Conservation (phyloP, 1,140 invertebrate genomes). For the Euglossa dilemma region DNA sequence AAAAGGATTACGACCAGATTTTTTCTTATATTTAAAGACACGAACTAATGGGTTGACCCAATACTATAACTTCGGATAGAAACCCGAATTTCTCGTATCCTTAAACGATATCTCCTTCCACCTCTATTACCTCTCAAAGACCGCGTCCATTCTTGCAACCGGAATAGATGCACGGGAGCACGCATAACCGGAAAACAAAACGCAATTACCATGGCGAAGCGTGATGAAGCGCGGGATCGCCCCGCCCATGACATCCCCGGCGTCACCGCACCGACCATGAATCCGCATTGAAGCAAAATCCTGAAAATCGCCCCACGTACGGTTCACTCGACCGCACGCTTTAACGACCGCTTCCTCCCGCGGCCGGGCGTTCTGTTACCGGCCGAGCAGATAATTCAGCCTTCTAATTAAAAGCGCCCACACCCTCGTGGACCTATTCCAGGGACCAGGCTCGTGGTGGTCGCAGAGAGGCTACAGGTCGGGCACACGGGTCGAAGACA, state of each 20-base stretch:
- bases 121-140: background rate
- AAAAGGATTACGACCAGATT: too few species aligned
- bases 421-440: background rate
- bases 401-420: slow-evolving; percentile 39
- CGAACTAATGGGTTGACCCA: too few species aligned
- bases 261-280: background rate
- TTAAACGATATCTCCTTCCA: background rate
- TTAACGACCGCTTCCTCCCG: slow-evolving; percentile 25
- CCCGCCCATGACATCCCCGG: background rate
- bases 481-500: background rate
- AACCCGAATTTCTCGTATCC: too few species aligned
- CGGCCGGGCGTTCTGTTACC: background rate
- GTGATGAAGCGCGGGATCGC: background rate
- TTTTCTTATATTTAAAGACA: too few species aligned
- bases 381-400: slow-evolving; percentile 24
- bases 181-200: background rate
- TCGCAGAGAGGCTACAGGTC: background rate
- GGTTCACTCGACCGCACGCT: slow-evolving; percentile 15
- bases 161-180: background rate
- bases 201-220: background rate
- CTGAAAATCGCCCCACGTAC: background rate
- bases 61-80: too few species aligned
- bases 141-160: background rate
- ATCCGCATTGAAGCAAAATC: background rate
- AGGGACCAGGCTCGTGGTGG: background rate